Conservation (phyloP, 2,113 vertebrate genomes). For the Gopherus evgoodei region DNA sequence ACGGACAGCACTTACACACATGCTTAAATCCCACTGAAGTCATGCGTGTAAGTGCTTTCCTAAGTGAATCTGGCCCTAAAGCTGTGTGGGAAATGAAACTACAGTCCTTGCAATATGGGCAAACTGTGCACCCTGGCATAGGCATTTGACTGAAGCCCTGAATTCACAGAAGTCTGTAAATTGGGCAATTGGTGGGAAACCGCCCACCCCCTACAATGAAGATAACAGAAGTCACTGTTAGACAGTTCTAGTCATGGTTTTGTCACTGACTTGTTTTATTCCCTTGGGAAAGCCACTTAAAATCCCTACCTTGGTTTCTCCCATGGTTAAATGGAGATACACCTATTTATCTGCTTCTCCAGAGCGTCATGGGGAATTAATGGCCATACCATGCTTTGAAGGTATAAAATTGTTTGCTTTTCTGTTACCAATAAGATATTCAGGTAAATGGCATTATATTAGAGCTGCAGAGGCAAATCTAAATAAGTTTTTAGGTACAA, state of each 20-base stretch:
- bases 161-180: not conserved
- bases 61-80: not conserved
- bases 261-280: not conserved
- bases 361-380: rapidly evolving
- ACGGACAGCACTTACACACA: not conserved
- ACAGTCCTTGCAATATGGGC: constrained; percentile 13
- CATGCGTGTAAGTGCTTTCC: not conserved
- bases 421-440: not conserved
- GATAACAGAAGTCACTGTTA: not conserved
- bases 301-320: not conserved
- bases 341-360: not conserved
- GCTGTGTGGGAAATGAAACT: constrained; percentile 35
- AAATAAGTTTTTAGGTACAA: constrained; percentile 26
- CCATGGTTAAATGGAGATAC: not conserved
- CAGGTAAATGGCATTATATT: not conserved
- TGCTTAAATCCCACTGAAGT: not conserved
- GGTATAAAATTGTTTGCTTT: not conserved
- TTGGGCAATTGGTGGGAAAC: not conserved
- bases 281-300: rapidly evolving
- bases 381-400: rapidly evolving
- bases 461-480: constrained; percentile 1
- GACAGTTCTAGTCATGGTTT: not conserved
- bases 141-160: not conserved
- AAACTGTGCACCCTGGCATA: not conserved
- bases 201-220: not conserved